Percentiles rank a stretch among this genome's conserved stretches.
Conservation (phyloP, 2,797 vertebrate species). For the Euthynnus affinis region DNA sequence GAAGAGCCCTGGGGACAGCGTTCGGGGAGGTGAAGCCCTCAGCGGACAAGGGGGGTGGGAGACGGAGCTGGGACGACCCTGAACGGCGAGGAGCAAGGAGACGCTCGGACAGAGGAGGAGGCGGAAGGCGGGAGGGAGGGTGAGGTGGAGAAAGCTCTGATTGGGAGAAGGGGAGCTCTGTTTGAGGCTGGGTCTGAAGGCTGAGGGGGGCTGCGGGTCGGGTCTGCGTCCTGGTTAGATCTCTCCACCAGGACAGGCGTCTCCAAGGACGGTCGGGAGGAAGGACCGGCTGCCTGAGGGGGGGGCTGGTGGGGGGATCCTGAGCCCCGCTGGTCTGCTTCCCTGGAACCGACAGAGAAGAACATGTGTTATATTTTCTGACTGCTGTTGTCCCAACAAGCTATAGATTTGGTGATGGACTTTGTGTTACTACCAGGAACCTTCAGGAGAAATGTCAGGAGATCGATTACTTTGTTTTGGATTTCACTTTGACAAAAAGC, state of each 20-base stretch:
- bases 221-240: slow-evolving; percentile 23
- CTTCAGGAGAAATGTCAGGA: no score
- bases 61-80: slow-evolving; percentile 37
- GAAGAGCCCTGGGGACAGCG: slow-evolving; percentile 38
- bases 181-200: slow-evolving; percentile 59
- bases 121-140: slow-evolving; percentile 7
- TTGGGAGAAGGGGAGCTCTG: slow-evolving; percentile 57
- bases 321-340: slow-evolving; percentile 38
- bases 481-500: no score
- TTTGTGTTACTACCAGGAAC: no score
- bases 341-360: slow-evolving; percentile 48
- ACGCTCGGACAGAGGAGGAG: slow-evolving; percentile 21
- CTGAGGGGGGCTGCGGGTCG: slow-evolving; percentile 43
- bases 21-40: slow-evolving; percentile 31
- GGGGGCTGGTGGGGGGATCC: neutral
- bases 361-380: neutral
- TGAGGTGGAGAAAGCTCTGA: slow-evolving; percentile 8
- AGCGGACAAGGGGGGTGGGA: slow-evolving; percentile 43
- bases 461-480: no score
- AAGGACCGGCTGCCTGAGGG: neutral
- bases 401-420: no score
- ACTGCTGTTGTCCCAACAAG: neutral
- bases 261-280: slow-evolving; percentile 25
- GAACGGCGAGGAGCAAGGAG: slow-evolving; percentile 51
- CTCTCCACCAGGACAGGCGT: slow-evolving; percentile 34